Percentiles rank a stretch among this genome's conserved stretches.
Conservation (phyloP, 2,797 vertebrate species). For the Chanos chanos region DNA sequence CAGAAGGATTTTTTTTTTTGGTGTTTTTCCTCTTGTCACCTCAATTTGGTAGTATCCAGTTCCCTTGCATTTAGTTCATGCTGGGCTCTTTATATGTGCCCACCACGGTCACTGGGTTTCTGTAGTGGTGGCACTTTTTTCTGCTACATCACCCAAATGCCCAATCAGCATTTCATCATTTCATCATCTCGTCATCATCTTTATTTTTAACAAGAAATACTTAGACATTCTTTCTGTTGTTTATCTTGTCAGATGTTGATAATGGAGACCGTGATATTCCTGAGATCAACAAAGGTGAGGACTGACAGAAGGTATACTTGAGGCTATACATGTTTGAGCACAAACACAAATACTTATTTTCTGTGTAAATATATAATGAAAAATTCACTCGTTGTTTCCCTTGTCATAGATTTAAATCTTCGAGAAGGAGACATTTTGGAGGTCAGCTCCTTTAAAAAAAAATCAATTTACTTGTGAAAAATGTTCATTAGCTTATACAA, state of each 20-base stretch:
- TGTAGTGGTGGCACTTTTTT: too few species aligned
- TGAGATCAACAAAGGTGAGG: constrained; percentile 47
- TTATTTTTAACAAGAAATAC: neutral
- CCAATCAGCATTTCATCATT: neutral
- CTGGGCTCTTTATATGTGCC: too few species aligned
- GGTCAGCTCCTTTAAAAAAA: neutral
- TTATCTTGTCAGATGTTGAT: constrained; percentile 30
- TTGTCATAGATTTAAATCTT: constrained; percentile 11
- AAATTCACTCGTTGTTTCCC: neutral
- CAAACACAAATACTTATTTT: neutral
- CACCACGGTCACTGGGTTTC: too few species aligned
- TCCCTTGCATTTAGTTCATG: too few species aligned
- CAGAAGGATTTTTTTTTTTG: too few species aligned
- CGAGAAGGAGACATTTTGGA: constrained; percentile 2
- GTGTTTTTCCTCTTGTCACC: too few species aligned
- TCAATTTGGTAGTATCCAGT: too few species aligned
- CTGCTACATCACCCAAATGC: too few species aligned
- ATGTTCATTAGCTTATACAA: too few species aligned
- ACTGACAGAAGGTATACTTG: neutral
- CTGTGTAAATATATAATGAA: neutral
- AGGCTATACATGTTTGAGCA: too few species aligned
- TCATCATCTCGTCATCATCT: neutral
- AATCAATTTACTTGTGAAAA: neutral
- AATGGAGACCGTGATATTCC: neutral
- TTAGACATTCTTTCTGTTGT: neutral